Conservation (phyloP, 1,140 invertebrate species). For the Zeugodacus cucurbitae region DNA sequence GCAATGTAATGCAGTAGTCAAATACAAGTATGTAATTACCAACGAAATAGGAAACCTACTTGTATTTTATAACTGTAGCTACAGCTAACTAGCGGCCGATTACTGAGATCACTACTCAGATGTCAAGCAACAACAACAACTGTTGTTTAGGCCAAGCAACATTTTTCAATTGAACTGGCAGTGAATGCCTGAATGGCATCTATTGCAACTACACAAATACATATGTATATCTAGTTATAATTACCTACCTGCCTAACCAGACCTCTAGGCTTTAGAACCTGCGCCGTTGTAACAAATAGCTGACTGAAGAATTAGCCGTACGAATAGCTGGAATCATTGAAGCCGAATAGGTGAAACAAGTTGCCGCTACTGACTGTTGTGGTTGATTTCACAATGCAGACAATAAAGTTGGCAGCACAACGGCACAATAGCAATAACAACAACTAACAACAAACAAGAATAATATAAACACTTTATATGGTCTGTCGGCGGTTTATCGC, state of each 20-base stretch:
- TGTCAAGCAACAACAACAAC: neutral
- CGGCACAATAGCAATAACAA: neutral
- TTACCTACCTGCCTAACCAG: neutral
- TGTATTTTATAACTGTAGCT: constrained; percentile 1
- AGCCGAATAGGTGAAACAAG: neutral
- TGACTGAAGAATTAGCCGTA: neutral
- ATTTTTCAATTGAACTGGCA: constrained; percentile 13
- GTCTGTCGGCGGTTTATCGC: neutral
- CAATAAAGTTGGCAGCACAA: constrained; percentile 19
- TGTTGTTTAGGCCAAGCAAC: neutral
- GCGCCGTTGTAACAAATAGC: neutral
- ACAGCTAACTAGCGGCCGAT: neutral
- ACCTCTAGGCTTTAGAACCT: neutral
- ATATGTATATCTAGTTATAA: neutral
- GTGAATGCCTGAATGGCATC: neutral
- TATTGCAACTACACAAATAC: neutral
- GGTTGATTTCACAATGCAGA: constrained; percentile 9
- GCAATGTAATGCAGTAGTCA: neutral
- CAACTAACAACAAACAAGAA: too few species aligned
- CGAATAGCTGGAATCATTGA: neutral
- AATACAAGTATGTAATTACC: constrained; percentile 10
- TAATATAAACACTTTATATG: constrained; percentile 5
- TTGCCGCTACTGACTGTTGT: neutral
- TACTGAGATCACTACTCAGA: neutral
- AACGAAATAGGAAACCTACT: neutral